Evolutionary conservation across 2,888 invertebrate genomes (phyloP).

Genomic region (Metallyticus violacea): DNA sequence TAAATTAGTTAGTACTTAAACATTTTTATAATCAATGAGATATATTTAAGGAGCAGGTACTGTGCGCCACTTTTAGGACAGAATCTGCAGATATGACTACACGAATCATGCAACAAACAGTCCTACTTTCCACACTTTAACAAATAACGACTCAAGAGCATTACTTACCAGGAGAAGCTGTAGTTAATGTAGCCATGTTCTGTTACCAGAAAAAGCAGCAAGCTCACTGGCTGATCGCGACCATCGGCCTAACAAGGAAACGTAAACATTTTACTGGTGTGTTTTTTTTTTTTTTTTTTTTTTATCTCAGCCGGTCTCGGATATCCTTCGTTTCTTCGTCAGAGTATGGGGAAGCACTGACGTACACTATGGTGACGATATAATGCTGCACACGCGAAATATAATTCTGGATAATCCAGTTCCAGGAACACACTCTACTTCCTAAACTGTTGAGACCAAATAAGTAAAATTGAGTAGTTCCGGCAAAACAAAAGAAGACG

Average conservation of each 20-base stretch:
- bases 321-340: neutral
- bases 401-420: neutral
- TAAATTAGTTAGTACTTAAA: no score
- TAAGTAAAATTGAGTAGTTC: neutral
- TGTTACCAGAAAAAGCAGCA: no score
- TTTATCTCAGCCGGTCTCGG: neutral
- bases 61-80: no score
- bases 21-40: no score
- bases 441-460: neutral
- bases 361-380: neutral
- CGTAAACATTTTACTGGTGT: neutral
- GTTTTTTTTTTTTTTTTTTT: no score
- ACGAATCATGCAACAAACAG: no score
- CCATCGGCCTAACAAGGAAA: neutral
- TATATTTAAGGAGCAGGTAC: no score
- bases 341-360: neutral
- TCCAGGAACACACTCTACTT: neutral
- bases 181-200: neutral
- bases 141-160: no score
- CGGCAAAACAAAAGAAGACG: neutral
- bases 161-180: neutral
- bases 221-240: no score
- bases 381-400: no score
- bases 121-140: no score
- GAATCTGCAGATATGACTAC: no score